Percentiles rank a stretch among this genome's conserved stretches.
Conservation (phyloP, 2,797 vertebrate genomes). For the Alfaro cultratus region DNA sequence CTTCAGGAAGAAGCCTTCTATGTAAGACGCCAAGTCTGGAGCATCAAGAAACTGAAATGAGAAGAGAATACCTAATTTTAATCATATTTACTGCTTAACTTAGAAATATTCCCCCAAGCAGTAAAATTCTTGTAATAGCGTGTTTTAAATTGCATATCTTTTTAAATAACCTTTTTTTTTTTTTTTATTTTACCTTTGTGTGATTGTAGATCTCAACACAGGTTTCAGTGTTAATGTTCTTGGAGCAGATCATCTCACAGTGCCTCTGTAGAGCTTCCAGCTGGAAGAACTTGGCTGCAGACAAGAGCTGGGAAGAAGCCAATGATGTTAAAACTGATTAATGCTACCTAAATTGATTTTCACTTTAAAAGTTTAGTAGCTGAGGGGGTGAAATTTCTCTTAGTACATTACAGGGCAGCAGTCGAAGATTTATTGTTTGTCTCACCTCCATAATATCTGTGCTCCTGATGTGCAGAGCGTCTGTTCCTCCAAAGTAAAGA, state of each 20-base stretch:
- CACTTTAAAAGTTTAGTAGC: not conserved
- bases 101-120: not conserved
- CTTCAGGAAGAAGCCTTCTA: slow-evolving; percentile 97
- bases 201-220: slow-evolving; percentile 99
- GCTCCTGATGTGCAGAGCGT: slow-evolving; percentile 94
- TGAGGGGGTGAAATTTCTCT: not conserved
- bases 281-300: slow-evolving; percentile 98
- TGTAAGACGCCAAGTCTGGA: slow-evolving; percentile 91
- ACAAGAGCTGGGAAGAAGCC: slow-evolving; percentile 85
- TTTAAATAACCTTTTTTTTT: not conserved
- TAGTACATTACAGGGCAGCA: not conserved
- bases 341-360: not conserved
- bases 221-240: slow-evolving; percentile 96
- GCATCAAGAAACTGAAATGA: slow-evolving; percentile 89
- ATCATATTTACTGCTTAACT: not conserved
- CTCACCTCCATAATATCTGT: slow-evolving; percentile 96
- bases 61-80: not conserved
- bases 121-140: not conserved
- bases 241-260: slow-evolving; percentile 97
- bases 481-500: slow-evolving; percentile 94
- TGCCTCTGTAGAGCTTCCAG: slow-evolving; percentile 96
- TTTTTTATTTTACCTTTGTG: slow-evolving; percentile 80
- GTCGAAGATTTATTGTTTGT: not conserved
- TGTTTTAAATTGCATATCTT: not conserved
- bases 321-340: not conserved